Evolutionary conservation across 2,113 vertebrate species (phyloP).

Genomic region (Platichthys flesus): DNA sequence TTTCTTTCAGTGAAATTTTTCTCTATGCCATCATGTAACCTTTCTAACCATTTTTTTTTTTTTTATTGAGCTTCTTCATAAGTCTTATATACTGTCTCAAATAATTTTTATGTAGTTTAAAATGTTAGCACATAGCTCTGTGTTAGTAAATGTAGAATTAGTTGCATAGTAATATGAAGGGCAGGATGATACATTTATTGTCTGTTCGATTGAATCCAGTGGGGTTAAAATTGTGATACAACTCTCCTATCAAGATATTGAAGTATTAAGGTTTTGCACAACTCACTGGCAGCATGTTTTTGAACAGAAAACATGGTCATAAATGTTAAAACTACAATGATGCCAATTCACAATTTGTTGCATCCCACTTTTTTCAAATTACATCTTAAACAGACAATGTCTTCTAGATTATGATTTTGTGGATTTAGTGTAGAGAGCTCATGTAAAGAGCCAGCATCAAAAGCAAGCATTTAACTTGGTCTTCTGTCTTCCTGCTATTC

Average conservation of each 20-base stretch:
- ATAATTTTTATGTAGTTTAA: neutral
- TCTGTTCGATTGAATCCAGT: too few species aligned
- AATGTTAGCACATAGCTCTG: neutral
- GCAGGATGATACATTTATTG: neutral
- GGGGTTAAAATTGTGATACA: too few species aligned
- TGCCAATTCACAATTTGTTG: neutral
- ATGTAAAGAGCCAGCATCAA: slow-evolving; percentile 17
- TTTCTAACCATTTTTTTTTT: neutral
- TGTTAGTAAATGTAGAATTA: neutral
- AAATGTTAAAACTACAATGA: too few species aligned
- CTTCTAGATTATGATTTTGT: neutral
- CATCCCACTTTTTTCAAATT: neutral
- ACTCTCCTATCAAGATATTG: too few species aligned
- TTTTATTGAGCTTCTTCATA: neutral
- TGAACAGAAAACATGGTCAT: too few species aligned
- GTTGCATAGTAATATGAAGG: neutral
- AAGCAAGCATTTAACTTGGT: neutral
- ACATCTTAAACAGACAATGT: neutral
- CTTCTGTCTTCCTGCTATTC: neutral
- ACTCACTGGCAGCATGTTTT: neutral
- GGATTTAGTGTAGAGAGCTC: neutral
- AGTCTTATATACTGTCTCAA: neutral
- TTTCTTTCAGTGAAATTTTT: neutral
- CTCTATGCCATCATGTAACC: neutral
- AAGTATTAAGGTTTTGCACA: too few species aligned